Conservation (phyloP, 2,888 invertebrate species). For the Cataglyphis altisquamis region DNA sequence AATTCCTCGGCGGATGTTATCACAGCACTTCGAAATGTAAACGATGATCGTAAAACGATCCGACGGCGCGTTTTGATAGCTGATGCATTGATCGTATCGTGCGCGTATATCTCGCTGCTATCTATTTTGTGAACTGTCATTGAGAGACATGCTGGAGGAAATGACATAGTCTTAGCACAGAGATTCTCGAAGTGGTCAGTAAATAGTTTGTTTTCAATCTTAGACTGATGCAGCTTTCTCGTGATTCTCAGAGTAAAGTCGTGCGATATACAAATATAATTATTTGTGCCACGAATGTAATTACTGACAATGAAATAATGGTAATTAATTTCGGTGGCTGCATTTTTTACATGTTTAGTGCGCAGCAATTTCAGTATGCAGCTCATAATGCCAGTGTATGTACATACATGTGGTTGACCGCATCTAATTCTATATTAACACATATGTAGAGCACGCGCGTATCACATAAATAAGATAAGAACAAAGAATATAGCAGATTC, state of each 20-base stretch:
- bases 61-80: neutral
- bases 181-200: constrained; percentile 10
- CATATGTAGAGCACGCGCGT: neutral
- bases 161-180: neutral
- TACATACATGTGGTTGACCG: constrained; percentile 1
- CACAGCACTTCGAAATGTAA: constrained; percentile 32
- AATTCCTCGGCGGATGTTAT: constrained; percentile 29
- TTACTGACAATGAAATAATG: constrained; percentile 48
- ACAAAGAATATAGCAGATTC: neutral
- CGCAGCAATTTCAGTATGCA: constrained; percentile 28
- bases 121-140: neutral
- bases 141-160: neutral
- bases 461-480: constrained; percentile 11
- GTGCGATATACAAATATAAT: constrained; percentile 29
- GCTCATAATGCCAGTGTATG: constrained; percentile 29
- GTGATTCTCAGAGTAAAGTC: neutral
- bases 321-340: constrained; percentile 41
- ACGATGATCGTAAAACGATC: constrained; percentile 44
- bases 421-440: constrained; percentile 48
- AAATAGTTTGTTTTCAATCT: constrained; percentile 8
- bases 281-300: constrained; percentile 36
- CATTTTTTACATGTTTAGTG: constrained; percentile 20
- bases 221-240: neutral
- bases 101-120: neutral
- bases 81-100: neutral